These are phyloP conservation scores for Lithophane leautieri DNA, from an alignment of 2,888 invertebrate species.

Conservation along the genomic window DNA sequence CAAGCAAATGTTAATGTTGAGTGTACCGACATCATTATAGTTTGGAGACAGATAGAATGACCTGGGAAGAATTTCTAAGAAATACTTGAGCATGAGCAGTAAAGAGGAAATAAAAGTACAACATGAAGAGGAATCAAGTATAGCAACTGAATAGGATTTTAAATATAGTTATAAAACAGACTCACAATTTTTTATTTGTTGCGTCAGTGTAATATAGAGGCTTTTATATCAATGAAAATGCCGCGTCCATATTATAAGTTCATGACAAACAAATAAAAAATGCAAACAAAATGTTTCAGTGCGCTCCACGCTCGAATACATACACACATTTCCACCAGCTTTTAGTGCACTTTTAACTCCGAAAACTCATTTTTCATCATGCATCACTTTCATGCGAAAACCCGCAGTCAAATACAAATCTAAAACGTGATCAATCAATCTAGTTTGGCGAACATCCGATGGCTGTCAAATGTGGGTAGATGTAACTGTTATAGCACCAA, in stretches of 20 bases:
- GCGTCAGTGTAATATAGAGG: background rate
- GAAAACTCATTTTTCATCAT: slow-evolving; percentile 42
- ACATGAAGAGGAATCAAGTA: background rate
- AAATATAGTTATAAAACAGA: background rate
- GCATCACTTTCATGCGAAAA: slow-evolving; percentile 35
- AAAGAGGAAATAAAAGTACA: background rate
- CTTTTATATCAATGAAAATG: slow-evolving; percentile 43
- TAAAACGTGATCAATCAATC: slow-evolving; percentile 56
- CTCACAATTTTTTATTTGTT: background rate
- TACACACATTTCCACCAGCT: slow-evolving; percentile 11
- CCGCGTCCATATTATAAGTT: slow-evolving; percentile 8
- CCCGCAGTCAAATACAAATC: slow-evolving; percentile 43
- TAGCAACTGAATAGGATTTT: background rate
- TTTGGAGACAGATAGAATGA: slow-evolving; percentile 28
- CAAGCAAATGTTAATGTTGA: slow-evolving; percentile 32
- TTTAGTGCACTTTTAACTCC: slow-evolving; percentile 45
- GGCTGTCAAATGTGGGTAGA: slow-evolving; percentile 49
- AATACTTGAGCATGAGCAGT: background rate
- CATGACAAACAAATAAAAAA: slow-evolving; percentile 46
- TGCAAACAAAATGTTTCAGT: slow-evolving; percentile 46
- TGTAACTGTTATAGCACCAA: slow-evolving; percentile 35
- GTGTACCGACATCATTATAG: slow-evolving; percentile 32
- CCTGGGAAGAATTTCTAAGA: slow-evolving; percentile 5
- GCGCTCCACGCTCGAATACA: slow-evolving; percentile 13
- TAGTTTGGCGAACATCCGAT: slow-evolving; percentile 44